Conservation (phyloP, 2,888 invertebrate genomes). For the Plebejus anna region DNA sequence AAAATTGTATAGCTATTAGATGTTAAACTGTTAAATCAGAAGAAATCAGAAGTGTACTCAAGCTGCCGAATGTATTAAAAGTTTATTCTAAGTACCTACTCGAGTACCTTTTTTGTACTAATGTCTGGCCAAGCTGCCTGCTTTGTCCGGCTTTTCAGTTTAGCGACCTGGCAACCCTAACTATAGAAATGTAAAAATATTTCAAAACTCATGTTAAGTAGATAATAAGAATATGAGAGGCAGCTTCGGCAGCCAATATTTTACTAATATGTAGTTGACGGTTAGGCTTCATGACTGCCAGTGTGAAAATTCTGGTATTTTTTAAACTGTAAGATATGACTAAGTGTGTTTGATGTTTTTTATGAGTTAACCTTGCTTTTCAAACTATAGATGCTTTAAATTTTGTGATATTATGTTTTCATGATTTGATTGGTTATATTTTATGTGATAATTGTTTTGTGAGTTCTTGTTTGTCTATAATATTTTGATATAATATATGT, state of each 20-base stretch:
- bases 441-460: conserved; percentile 7
- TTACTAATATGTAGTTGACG: conserved; percentile 17
- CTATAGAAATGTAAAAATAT: conserved; percentile 11
- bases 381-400: conserved; percentile 25
- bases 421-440: background rate
- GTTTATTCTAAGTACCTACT: too few relatives aligned
- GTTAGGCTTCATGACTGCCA: background rate
- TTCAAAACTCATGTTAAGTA: background rate
- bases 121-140: too few relatives aligned
- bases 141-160: too few relatives aligned
- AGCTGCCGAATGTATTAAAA: too few relatives aligned
- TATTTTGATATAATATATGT: background rate
- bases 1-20: too few relatives aligned
- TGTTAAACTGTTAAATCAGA: too few relatives aligned
- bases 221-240: conserved; percentile 10
- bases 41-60: too few relatives aligned
- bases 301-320: background rate
- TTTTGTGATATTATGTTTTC: conserved; percentile 29
- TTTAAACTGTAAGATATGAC: background rate
- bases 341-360: conserved; percentile 10
- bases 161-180: background rate
- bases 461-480: background rate
- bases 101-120: too few relatives aligned
- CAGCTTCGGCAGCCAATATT: conserved; percentile 25
- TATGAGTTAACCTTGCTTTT: conserved; percentile 10